phyloP scores from a whole-genome alignment of 2,797 vertebrate genomes.

The Takifugu rubripes region DNA sequence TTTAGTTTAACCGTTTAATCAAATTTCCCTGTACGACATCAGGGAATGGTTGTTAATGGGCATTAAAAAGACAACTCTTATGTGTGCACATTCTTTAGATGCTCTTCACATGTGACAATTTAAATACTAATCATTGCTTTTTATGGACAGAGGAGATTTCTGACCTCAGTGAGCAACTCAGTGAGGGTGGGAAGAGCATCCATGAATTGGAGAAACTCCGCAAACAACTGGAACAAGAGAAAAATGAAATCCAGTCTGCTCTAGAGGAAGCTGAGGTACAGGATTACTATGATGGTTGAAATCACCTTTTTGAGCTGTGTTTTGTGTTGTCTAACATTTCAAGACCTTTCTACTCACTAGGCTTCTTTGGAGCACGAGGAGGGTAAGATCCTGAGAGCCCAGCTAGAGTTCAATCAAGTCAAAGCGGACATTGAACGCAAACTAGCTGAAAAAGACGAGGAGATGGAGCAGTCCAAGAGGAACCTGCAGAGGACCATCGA shows the following conservation, averaged over 20 bases:
- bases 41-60: too few relatives aligned
- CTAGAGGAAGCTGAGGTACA: constrained; percentile 80
- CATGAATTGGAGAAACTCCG: constrained; percentile 82
- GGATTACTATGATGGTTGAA: background rate
- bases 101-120: background rate
- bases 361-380: constrained; percentile 82
- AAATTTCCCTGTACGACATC: too few relatives aligned
- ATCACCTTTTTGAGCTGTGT: background rate
- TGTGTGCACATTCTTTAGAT: background rate
- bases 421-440: constrained; percentile 86
- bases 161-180: constrained; percentile 83
- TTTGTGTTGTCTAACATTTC: background rate
- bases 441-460: constrained; percentile 84
- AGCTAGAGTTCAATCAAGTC: constrained; percentile 84
- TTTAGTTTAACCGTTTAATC: too few relatives aligned
- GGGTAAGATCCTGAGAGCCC: constrained; percentile 83
- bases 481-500: constrained; percentile 82
- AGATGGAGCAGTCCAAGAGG: constrained; percentile 86
- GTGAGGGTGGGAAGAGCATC: constrained; percentile 76
- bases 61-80: too few relatives aligned
- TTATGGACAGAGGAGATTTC: constrained; percentile 74
- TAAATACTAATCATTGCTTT: background rate
- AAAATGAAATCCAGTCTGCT: constrained; percentile 76
- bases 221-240: constrained; percentile 81
- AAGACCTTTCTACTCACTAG: constrained; percentile 16